These are phyloP conservation scores for Phoeniculus purpureus DNA, from an alignment of 2,797 vertebrate genomes.

Conservation along the genomic window DNA sequence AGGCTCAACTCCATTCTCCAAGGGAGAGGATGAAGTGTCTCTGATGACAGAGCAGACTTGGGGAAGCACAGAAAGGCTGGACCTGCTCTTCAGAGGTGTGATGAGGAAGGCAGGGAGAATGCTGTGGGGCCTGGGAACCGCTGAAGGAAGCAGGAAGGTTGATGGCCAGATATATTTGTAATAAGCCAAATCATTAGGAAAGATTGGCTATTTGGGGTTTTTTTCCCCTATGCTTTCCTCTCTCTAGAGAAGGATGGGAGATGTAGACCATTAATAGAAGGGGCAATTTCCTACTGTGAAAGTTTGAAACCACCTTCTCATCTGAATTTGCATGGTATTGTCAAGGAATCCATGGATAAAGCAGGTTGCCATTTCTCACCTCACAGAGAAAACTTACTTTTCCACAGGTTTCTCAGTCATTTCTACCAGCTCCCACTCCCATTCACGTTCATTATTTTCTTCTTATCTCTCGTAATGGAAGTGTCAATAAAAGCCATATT, in stretches of 20 bases:
- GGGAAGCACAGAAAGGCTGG: accelerated
- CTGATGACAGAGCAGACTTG: accelerated
- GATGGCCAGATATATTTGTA: neutral
- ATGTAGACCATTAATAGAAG: neutral
- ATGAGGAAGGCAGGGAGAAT: neutral
- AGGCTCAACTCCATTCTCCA: neutral
- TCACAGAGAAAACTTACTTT: neutral
- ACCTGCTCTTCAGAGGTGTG: neutral
- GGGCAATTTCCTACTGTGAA: neutral
- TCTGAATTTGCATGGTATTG: neutral
- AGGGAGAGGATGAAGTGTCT: neutral
- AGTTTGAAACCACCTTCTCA: neutral
- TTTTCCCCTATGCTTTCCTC: neutral
- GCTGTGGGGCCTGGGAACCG: neutral
- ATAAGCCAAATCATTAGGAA: neutral
- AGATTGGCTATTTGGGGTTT: neutral
- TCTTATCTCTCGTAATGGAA: neutral
- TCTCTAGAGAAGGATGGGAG: neutral
- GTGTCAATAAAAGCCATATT: neutral
- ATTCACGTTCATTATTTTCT: neutral
- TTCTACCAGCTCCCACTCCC: neutral
- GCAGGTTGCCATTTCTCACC: neutral
- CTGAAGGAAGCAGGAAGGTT: neutral
- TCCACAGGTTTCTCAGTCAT: neutral
- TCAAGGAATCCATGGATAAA: neutral